Percentiles rank a stretch among this genome's conserved stretches.
phyloP scores from a whole-genome alignment of 2,797 vertebrate genomes.

The Ptychobarbus kaznakovi region DNA sequence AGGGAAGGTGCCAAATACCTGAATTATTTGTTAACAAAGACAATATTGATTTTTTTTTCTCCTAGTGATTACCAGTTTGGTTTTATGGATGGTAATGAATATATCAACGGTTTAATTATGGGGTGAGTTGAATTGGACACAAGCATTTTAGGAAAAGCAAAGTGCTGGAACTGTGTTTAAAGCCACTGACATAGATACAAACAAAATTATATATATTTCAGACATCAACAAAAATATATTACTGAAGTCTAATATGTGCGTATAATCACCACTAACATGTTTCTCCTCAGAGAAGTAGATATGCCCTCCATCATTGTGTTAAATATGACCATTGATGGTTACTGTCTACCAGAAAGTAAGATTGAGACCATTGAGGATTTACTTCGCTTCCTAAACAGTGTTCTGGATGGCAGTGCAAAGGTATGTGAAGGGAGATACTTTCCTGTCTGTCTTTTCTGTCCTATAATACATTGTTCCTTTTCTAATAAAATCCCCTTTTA shows the following conservation, averaged over 20 bases:
- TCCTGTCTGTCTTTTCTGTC: background rate
- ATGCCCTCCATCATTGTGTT: conserved; percentile 88
- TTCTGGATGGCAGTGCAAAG: conserved; percentile 84
- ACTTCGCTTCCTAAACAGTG: conserved; percentile 84
- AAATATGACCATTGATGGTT: conserved; percentile 92
- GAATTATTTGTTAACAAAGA: background rate
- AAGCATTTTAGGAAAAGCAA: background rate
- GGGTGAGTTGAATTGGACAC: conserved; percentile 76
- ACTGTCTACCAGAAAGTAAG: conserved; percentile 82
- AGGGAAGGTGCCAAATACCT: background rate
- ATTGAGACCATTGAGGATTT: conserved; percentile 83
- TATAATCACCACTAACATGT: background rate
- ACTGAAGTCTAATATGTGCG: background rate
- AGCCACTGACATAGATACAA: background rate
- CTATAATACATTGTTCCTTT: background rate
- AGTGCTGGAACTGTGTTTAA: background rate
- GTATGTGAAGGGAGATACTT: conserved; percentile 66
- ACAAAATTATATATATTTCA: background rate
- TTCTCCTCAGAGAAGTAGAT: conserved; percentile 79
- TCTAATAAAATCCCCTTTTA: conserved; percentile 41
- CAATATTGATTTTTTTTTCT: conserved; percentile 16
- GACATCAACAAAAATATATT: background rate
- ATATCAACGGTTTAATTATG: conserved; percentile 91
- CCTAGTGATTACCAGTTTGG: conserved; percentile 91
- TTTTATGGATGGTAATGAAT: conserved; percentile 88